These are phyloP conservation scores for Dinocampus coccinellae DNA, from an alignment of 2,888 invertebrate genomes.

Conservation along the genomic window DNA sequence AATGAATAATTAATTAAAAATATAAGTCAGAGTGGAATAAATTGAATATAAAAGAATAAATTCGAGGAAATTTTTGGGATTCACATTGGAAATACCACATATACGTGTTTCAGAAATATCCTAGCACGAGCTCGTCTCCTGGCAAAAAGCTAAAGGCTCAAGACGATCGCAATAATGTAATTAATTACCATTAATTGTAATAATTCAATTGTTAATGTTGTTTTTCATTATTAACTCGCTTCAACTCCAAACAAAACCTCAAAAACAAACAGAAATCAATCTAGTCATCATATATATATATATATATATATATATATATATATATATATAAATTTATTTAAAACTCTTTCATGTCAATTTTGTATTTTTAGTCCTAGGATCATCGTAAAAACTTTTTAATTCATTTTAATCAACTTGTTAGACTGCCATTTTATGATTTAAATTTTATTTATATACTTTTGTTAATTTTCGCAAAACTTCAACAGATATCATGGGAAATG, in stretches of 20 bases:
- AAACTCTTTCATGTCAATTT: constrained; percentile 29
- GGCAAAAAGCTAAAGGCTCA: constrained; percentile 68
- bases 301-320: constrained; percentile 31
- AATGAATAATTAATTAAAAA: not conserved
- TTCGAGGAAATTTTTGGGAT: constrained; percentile 49
- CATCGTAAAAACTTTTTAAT: not conserved
- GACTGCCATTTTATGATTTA: not conserved
- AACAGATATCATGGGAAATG: not conserved
- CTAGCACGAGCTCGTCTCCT: constrained; percentile 68
- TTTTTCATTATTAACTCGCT: not conserved
- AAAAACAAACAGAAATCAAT: constrained; percentile 17
- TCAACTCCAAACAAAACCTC: not conserved
- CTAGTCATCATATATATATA: not conserved
- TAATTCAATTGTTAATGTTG: constrained; percentile 57
- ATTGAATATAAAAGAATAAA: constrained; percentile 44
- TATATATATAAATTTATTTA: constrained; percentile 36
- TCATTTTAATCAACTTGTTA: not conserved
- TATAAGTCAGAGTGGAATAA: constrained; percentile 16
- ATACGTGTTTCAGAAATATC: constrained; percentile 68
- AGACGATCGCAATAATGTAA: constrained; percentile 68
- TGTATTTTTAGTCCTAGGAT: not conserved
- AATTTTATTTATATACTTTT: not conserved
- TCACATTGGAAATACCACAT: constrained; percentile 51
- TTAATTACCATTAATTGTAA: constrained; percentile 67
- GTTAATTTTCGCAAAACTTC: not conserved